Conservation (phyloP, 2,113 vertebrate species). For the Cololabis saira region DNA sequence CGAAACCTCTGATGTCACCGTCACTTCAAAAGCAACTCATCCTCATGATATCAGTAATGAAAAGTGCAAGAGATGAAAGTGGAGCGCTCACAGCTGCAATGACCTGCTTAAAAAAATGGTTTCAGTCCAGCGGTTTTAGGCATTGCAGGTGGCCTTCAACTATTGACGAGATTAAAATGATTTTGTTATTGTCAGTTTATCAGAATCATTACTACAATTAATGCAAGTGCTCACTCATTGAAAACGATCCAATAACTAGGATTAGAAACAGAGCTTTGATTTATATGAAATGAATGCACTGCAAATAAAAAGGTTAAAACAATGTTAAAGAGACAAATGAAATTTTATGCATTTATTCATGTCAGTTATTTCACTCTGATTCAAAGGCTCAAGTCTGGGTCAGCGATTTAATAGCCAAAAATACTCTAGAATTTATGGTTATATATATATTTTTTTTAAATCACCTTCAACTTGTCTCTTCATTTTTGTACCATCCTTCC, state of each 20-base stretch:
- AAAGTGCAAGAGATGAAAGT: no score
- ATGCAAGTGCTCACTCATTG: background rate
- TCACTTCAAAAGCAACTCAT: no score
- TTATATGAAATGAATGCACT: conserved; percentile 10
- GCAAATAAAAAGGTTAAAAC: conserved; percentile 56
- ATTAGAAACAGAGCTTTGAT: background rate
- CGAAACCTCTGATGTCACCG: no score
- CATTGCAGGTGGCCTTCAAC: conserved; percentile 3
- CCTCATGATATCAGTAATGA: no score
- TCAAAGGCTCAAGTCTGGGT: conserved; percentile 82
- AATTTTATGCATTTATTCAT: conserved; percentile 87
- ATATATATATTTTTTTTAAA: conserved; percentile 42
- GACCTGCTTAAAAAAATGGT: background rate
- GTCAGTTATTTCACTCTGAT: conserved; percentile 84
- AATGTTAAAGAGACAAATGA: conserved; percentile 78
- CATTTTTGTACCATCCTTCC: conserved; percentile 79
- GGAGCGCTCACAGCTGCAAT: no score
- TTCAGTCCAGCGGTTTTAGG: background rate
- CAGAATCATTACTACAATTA: conserved; percentile 1
- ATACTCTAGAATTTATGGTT: conserved; percentile 81
- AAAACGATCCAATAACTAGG: background rate
- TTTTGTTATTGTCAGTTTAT: no score
- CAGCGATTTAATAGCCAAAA: conserved; percentile 83
- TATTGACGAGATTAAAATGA: background rate
- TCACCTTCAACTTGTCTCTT: conserved; percentile 79